A percentile compares a stretch with the other conserved stretches of the same genome.
Evolutionary conservation across 2,113 vertebrate species (phyloP).

Genomic region (Pagrus major): DNA sequence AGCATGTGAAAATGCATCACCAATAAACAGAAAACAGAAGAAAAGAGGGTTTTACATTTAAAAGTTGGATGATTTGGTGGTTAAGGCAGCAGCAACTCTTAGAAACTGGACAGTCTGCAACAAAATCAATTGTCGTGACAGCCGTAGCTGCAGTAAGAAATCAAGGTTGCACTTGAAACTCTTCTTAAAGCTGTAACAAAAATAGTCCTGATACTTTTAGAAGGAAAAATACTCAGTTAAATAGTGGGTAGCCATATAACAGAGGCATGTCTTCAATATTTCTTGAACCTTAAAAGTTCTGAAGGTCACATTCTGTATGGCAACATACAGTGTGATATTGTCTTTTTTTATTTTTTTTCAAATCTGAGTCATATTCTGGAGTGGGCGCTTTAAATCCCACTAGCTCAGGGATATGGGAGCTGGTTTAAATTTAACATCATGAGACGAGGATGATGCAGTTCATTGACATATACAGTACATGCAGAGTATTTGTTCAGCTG

Average conservation of each 20-base stretch:
- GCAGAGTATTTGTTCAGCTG: constrained; percentile 64
- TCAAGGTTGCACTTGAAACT: constrained; percentile 3
- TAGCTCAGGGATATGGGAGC: constrained; percentile 29
- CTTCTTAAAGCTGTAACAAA: not conserved
- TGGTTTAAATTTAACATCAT: constrained; percentile 59
- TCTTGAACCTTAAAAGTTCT: constrained; percentile 21
- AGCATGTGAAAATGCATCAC: not conserved
- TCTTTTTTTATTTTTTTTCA: constrained; percentile 15
- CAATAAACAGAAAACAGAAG: not conserved
- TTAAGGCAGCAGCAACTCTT: not conserved
- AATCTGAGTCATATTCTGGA: constrained; percentile 52
- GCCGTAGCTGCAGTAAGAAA: not conserved
- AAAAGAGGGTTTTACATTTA: not conserved
- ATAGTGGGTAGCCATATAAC: not conserved
- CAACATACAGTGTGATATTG: constrained; percentile 7
- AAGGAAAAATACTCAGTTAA: not conserved
- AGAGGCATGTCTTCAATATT: constrained; percentile 22
- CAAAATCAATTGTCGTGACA: not conserved
- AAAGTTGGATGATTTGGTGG: not conserved
- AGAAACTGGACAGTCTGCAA: not conserved
- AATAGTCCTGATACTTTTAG: constrained; percentile 2
- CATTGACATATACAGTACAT: constrained; percentile 63
- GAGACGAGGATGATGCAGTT: constrained; percentile 59
- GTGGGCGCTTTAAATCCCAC: constrained; percentile 57
- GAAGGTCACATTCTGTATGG: constrained; percentile 43